A percentile compares a stretch with the other conserved stretches of the same genome.
Conservation (phyloP, 2,113 vertebrate genomes). For the Monopterus albus region DNA sequence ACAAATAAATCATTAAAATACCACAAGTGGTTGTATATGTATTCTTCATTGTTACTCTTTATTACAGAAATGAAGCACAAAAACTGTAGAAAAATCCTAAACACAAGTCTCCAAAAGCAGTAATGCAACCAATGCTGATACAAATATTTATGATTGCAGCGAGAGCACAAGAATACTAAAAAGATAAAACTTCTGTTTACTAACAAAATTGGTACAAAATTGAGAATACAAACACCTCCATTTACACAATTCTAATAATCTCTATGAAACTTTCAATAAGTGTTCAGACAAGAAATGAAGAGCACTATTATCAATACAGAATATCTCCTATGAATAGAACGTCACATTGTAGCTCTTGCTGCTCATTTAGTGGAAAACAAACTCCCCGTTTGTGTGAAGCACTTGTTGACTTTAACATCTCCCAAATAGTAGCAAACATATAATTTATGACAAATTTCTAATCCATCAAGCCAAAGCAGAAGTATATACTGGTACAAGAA, state of each 20-base stretch:
- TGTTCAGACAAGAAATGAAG: constrained; percentile 67
- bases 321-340: constrained; percentile 50
- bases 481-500: constrained; percentile 63
- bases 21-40: constrained; percentile 24
- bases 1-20: too few species aligned
- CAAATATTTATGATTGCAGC: constrained; percentile 85
- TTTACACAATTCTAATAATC: constrained; percentile 67
- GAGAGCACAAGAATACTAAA: constrained; percentile 80
- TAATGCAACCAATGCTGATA: constrained; percentile 77
- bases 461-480: constrained; percentile 67
- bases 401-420: constrained; percentile 39
- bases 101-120: constrained; percentile 79
- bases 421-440: constrained; percentile 31
- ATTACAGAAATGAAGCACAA: constrained; percentile 83
- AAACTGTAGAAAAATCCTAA: constrained; percentile 82
- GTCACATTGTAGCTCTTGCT: constrained; percentile 46
- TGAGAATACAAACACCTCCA: constrained; percentile 79
- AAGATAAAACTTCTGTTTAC: constrained; percentile 72
- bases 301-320: constrained; percentile 72
- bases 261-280: constrained; percentile 59
- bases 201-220: constrained; percentile 81
- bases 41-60: constrained; percentile 75
- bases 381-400: constrained; percentile 23
- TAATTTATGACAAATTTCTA: constrained; percentile 56
- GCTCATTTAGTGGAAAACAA: constrained; percentile 44